Evolutionary conservation across 2,888 invertebrate species (phyloP).

Genomic region (Ischnura elegans): DNA sequence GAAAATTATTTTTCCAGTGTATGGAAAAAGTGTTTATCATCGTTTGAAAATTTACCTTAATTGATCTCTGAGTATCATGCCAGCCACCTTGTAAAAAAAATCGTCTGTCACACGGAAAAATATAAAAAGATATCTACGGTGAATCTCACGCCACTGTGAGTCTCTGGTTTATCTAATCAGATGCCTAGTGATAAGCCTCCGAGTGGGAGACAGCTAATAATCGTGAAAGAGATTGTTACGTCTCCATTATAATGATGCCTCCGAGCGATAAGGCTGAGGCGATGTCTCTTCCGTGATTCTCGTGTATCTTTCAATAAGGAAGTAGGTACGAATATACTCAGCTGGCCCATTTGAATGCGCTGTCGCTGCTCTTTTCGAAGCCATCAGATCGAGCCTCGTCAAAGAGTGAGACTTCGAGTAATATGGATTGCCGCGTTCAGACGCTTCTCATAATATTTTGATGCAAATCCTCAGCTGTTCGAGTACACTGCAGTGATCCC

Average conservation of each 20-base stretch:
- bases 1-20: neutral
- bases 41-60: neutral
- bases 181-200: neutral
- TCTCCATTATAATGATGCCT: neutral
- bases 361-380: too few species aligned
- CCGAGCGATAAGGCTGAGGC: neutral
- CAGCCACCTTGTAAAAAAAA: neutral
- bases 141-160: constrained; percentile 22
- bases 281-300: constrained; percentile 1
- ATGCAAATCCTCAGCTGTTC: too few species aligned
- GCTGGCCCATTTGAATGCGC: too few species aligned
- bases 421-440: too few species aligned
- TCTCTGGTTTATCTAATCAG: constrained; percentile 44
- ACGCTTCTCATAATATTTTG: too few species aligned
- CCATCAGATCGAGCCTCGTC: too few species aligned
- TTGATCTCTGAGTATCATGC: neutral
- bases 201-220: constrained; percentile 16
- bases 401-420: too few species aligned
- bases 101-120: neutral
- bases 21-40: neutral
- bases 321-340: too few species aligned
- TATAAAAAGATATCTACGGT: neutral
- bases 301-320: neutral
- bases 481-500: too few species aligned
- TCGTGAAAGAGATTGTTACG: constrained; percentile 2